Evolutionary conservation across 2,888 invertebrate species (phyloP).

Genomic region (Psylliodes chrysocephalus): DNA sequence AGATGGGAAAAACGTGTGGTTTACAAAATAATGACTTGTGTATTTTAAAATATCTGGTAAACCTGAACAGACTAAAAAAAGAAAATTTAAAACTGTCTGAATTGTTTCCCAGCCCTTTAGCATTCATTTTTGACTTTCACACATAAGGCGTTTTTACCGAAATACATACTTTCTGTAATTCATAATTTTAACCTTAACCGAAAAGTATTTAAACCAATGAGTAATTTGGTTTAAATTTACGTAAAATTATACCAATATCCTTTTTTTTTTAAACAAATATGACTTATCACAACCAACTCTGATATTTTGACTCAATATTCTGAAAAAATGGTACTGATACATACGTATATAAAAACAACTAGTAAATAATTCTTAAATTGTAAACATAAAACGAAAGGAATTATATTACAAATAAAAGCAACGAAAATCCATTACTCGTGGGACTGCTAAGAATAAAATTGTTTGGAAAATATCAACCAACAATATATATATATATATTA

Average conservation of each 20-base stretch:
- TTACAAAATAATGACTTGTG: no score
- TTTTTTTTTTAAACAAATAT: slow-evolving; percentile 8
- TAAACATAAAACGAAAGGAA: slow-evolving; percentile 14
- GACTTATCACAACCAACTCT: slow-evolving; percentile 29
- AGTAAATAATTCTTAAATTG: slow-evolving; percentile 10
- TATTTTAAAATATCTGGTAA: no score
- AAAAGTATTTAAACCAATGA: not conserved
- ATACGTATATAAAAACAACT: slow-evolving; percentile 5
- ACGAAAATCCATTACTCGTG: slow-evolving; percentile 8
- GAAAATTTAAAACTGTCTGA: no score
- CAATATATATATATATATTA: no score
- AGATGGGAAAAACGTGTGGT: no score
- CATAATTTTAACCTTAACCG: not conserved
- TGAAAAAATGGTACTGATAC: slow-evolving; percentile 11
- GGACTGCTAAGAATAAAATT: slow-evolving; percentile 6
- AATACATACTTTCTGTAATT: slow-evolving; percentile 8
- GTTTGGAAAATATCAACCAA: slow-evolving; percentile 27
- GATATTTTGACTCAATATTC: slow-evolving; percentile 18
- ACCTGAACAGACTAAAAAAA: no score
- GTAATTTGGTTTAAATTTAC: not conserved
- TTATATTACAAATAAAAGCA: slow-evolving; percentile 29
- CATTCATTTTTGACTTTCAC: no score
- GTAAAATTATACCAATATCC: slow-evolving; percentile 12
- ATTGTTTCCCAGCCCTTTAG: no score
- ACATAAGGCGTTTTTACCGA: not conserved